phyloP scores from a whole-genome alignment of 2,113 vertebrate species.

The Perca flavescens region DNA sequence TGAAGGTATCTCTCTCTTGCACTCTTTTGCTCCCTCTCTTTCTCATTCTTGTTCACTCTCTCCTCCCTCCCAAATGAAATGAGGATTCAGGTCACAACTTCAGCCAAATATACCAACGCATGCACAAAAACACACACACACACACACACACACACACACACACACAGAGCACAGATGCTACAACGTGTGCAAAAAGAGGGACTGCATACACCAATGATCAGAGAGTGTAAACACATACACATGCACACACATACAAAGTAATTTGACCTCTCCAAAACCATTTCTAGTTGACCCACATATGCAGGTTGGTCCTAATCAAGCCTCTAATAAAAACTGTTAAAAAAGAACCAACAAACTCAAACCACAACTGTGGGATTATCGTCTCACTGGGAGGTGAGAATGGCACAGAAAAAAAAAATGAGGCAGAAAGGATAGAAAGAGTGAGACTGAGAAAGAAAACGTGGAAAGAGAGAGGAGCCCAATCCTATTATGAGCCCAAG shows the following conservation, averaged over 20 bases:
- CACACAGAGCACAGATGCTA: constrained; percentile 44
- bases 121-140: constrained; percentile 22
- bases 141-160: constrained; percentile 11
- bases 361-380: constrained; percentile 61
- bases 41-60: constrained; percentile 32
- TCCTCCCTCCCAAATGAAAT: constrained; percentile 61
- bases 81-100: constrained; percentile 79
- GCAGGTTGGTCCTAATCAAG: constrained; percentile 58
- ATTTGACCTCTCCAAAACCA: constrained; percentile 60
- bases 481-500: constrained; percentile 80
- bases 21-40: constrained; percentile 19
- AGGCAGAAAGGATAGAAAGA: constrained; percentile 45
- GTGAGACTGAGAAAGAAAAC: constrained; percentile 47
- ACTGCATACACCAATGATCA: constrained; percentile 58
- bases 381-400: constrained; percentile 56
- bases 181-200: constrained; percentile 56
- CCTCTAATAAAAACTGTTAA: constrained; percentile 65
- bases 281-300: constrained; percentile 73
- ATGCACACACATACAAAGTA: constrained; percentile 10
- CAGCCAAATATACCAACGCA: constrained; percentile 63
- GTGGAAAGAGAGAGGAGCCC: constrained; percentile 51
- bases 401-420: constrained; percentile 39
- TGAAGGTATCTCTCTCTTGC: constrained; percentile 69
- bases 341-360: constrained; percentile 38
- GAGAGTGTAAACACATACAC: constrained; percentile 48